These are phyloP conservation scores for Naja naja DNA, from an alignment of 2,113 vertebrate genomes.

Conservation along the genomic window DNA sequence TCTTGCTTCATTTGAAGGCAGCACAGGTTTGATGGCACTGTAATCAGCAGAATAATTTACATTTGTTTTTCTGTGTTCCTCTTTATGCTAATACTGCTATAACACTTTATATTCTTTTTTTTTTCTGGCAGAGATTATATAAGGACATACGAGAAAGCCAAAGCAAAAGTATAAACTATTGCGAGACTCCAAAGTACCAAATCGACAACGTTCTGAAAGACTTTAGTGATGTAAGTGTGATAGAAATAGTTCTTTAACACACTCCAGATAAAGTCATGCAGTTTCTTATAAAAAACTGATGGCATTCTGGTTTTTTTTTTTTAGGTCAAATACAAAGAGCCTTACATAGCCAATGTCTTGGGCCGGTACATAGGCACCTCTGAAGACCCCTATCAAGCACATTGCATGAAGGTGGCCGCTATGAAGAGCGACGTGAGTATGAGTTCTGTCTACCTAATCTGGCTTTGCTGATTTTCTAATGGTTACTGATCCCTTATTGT, in stretches of 20 bases:
- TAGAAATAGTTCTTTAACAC: background rate
- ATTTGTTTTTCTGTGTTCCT: background rate
- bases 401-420: constrained; percentile 84
- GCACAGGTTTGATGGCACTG: background rate
- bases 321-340: constrained; percentile 85
- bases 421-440: constrained; percentile 86
- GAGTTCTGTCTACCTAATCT: background rate
- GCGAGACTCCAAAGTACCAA: constrained; percentile 94
- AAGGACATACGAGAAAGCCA: constrained; percentile 87
- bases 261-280: background rate
- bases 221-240: constrained; percentile 80
- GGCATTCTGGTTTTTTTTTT: constrained; percentile 29
- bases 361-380: constrained; percentile 92
- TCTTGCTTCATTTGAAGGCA: background rate
- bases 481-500: constrained; percentile 13
- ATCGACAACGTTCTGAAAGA: constrained; percentile 84
- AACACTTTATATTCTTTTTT: background rate
- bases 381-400: constrained; percentile 84
- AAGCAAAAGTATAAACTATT: constrained; percentile 92
- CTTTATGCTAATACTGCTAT: background rate
- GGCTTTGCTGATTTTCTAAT: background rate
- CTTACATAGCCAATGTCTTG: constrained; percentile 84
- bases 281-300: background rate
- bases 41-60: constrained; percentile 16
- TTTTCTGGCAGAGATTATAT: constrained; percentile 85